Evolutionary conservation across 2,797 vertebrate species (phyloP).

Genomic region (Petrocephalus sullivani): DNA sequence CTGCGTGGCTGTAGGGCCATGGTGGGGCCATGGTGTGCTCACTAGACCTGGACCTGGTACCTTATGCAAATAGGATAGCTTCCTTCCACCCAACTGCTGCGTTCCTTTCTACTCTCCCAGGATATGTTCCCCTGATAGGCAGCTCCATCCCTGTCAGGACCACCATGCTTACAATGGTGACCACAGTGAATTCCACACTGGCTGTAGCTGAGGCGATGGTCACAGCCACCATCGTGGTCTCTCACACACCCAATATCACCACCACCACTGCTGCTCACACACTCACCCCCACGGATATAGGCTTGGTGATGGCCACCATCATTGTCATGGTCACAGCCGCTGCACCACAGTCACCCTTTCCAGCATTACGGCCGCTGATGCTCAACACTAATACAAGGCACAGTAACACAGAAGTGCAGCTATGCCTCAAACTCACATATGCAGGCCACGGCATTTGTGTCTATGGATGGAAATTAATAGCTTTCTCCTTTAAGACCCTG

Average conservation of each 20-base stretch:
- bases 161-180: not conserved
- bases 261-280: not conserved
- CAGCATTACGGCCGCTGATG: not conserved
- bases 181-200: not conserved
- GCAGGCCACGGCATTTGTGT: not conserved
- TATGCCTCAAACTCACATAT: not conserved
- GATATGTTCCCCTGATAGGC: not conserved
- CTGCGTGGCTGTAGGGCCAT: not conserved
- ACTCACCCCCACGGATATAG: not conserved
- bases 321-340: not conserved
- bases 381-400: not conserved
- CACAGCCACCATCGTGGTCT: conserved; percentile 1
- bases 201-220: not conserved
- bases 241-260: not conserved
- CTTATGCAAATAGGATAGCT: not conserved
- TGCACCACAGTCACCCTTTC: not conserved
- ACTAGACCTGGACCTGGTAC: conserved; percentile 15
- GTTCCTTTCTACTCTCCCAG: conserved; percentile 25
- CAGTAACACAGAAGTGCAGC: not conserved
- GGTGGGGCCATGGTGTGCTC: conserved; percentile 9
- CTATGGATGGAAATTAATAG: not conserved
- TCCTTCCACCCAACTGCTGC: conserved; percentile 13
- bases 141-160: not conserved
- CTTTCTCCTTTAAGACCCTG: not conserved
- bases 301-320: not conserved